Evolutionary conservation across 2,888 invertebrate species (phyloP).

Genomic region (Stomorhina lunata): DNA sequence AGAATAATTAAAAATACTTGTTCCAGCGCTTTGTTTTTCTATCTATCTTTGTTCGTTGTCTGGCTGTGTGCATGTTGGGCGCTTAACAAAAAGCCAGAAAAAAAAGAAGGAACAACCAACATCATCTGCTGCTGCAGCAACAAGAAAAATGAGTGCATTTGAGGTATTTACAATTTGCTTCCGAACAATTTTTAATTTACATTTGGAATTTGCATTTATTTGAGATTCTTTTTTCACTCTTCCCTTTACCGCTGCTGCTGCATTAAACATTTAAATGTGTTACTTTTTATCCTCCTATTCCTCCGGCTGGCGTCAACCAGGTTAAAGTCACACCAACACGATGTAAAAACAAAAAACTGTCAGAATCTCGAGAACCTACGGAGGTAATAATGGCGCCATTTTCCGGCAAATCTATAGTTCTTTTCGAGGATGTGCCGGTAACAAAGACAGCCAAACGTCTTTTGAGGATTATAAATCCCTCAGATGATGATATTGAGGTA

Average conservation of each 20-base stretch:
- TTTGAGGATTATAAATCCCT: constrained; percentile 83
- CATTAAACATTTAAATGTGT: neutral
- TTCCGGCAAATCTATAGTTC: constrained; percentile 84
- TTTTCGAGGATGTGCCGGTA: constrained; percentile 85
- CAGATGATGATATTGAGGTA: constrained; percentile 80
- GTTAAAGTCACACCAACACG: constrained; percentile 78
- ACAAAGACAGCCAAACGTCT: constrained; percentile 81
- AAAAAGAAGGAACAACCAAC: neutral
- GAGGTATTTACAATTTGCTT: constrained; percentile 72
- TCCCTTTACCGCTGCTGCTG: too few species aligned
- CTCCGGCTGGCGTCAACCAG: constrained; percentile 62
- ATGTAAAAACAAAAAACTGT: constrained; percentile 74
- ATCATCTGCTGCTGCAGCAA: neutral
- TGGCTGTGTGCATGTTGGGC: neutral
- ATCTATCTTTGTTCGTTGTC: neutral
- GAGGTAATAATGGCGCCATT: constrained; percentile 84
- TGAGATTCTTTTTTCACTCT: neutral
- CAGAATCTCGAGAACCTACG: constrained; percentile 77
- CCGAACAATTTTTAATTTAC: neutral
- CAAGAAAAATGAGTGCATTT: constrained; percentile 77
- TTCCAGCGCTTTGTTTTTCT: constrained; percentile 16
- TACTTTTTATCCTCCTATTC: too few species aligned
- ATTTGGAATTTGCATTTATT: constrained; percentile 7
- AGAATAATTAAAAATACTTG: neutral
- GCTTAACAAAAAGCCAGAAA: neutral